Base-by-base conservation (phyloP, 1,140 invertebrate species). In the Conus betulinus region DNA sequence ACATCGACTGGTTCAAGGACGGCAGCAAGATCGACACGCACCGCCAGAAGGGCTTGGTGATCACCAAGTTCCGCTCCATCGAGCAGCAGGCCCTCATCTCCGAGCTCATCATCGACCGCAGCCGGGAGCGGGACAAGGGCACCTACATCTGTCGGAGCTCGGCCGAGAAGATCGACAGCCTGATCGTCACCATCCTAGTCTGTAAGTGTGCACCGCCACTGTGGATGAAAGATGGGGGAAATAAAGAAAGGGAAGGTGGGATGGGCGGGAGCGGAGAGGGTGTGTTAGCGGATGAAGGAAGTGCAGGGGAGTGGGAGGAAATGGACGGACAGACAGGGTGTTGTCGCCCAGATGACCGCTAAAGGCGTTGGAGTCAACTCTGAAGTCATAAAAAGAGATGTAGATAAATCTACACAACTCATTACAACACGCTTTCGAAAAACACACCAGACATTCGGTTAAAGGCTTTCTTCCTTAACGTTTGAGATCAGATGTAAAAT, bases 1-100 rank as follows among this genome's bases (percentile, higher is more conserved):
- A 90, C 25, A 89, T 93, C 71, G 92, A 93, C 89, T 93, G 92
- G 92, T 93, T 92, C 85, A 90, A 90, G 85, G 89, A 90, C 51
- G 89, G 89, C n/a, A 88, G 67, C 79, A 88, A 87, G 57, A 84
- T 90, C 55, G 89, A 90, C 85, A 71, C 89, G 51, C 87, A 57
- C 5, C 74, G 57, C 51, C 57, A 82, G 23, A 81, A 76, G n/a
- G 74, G 76, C 5, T 83, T 91, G 7, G 39, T 90, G 23, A 90
- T 91, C 74, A 90, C 89, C 25, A 90, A 91, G 84, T 90, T 89
- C 63, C 84, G 86, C 20, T 89, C 88, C 20, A 51, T 91, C 51
- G 82, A 87, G 63, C 87, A 87, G 67, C 78, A 87, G 76, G 74
- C 85, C 53, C 71, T 88, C 52, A 87, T 88, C 87, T 87, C 84